These are phyloP conservation scores for Stichodactyla helianthus DNA, from an alignment of 64 coral and sea anemone genomes.

Conservation along the genomic window DNA sequence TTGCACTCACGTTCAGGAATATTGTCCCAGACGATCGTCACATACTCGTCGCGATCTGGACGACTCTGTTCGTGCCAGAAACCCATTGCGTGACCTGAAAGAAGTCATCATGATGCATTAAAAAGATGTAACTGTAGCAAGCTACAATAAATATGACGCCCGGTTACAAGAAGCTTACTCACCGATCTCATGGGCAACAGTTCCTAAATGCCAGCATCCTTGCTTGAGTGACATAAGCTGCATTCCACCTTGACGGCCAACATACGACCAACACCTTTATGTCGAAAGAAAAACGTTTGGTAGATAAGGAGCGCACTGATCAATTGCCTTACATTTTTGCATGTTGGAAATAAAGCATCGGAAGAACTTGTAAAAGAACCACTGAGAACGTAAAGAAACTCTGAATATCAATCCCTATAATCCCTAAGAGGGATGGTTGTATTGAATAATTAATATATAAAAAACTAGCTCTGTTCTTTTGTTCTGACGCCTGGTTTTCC, in stretches of 20 bases:
- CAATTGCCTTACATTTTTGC: no score
- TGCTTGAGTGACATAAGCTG: constrained; percentile 70
- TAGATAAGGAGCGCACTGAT: no score
- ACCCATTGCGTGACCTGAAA: constrained; percentile 70
- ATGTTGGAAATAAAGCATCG: no score
- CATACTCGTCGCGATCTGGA: constrained; percentile 67
- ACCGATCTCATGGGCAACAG: constrained; percentile 90
- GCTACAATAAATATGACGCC: no score
- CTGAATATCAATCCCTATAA: neutral
- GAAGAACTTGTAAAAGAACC: neutral
- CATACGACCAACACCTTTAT: constrained; percentile 84
- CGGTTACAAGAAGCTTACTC: neutral
- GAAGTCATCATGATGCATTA: no score
- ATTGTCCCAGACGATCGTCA: constrained; percentile 79
- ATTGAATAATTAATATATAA: no score
- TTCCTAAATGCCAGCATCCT: constrained; percentile 64
- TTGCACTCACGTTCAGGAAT: constrained; percentile 59
- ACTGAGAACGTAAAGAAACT: neutral
- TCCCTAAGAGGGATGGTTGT: no score
- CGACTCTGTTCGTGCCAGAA: constrained; percentile 92
- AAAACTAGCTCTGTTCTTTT: no score
- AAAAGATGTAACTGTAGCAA: no score
- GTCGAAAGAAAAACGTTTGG: no score
- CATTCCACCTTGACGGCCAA: constrained; percentile 80
- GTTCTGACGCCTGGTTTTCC: no score